A percentile compares a stretch with the other conserved stretches of the same genome.
Conservation (phyloP, 2,888 invertebrate species). For the Ectemnius continuus region DNA sequence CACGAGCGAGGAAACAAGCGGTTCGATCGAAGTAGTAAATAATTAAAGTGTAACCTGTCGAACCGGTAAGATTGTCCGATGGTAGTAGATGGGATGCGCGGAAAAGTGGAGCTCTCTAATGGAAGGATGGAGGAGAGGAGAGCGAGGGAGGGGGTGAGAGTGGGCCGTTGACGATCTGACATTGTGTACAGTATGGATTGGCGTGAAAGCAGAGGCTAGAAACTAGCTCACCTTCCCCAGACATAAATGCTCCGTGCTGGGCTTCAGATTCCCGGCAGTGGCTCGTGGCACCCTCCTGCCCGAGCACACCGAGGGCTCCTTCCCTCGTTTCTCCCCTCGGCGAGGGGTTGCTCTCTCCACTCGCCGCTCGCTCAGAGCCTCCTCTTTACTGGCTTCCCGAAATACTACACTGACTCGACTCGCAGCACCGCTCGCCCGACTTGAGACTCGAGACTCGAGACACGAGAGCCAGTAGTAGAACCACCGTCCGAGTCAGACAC, state of each 20-base stretch:
- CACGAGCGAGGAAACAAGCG: too few species aligned
- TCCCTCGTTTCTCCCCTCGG: neutral
- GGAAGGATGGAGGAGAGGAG: slow-evolving; percentile 12
- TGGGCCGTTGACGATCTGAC: too few species aligned
- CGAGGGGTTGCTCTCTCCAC: neutral
- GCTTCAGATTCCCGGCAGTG: slow-evolving; percentile 21
- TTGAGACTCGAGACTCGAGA: too few species aligned
- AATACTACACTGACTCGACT: neutral
- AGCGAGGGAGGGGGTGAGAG: too few species aligned
- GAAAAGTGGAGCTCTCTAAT: too few species aligned
- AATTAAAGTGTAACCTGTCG: too few species aligned
- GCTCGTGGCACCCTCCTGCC: neutral
- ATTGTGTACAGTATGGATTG: too few species aligned
- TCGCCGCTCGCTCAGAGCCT: neutral
- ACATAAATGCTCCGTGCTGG: slow-evolving; percentile 45
- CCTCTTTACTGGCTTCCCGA: neutral
- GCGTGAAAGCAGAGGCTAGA: too few species aligned
- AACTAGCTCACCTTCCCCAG: slow-evolving; percentile 44
- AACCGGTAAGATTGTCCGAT: too few species aligned
- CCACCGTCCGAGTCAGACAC: slow-evolving; percentile 23
- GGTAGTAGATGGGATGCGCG: too few species aligned
- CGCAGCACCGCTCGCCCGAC: too few species aligned
- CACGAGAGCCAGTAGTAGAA: neutral
- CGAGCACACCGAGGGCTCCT: neutral
- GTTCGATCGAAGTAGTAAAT: too few species aligned